Base-by-base conservation (phyloP, 2,113 vertebrate species). In the Callipepla californica region DNA sequence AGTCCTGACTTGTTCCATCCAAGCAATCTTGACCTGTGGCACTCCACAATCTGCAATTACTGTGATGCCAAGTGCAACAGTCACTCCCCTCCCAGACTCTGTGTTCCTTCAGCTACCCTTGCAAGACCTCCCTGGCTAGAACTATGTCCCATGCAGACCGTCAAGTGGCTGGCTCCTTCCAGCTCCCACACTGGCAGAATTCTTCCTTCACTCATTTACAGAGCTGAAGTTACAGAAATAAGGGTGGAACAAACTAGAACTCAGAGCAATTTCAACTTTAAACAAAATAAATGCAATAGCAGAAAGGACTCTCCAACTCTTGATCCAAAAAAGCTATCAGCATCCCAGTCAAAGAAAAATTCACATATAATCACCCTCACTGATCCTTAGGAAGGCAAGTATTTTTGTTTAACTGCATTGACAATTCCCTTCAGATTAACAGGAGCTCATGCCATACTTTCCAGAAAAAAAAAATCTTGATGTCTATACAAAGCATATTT, bases 251-350 rank as follows among this genome's bases (percentile, higher is more conserved):
- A 70, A 44, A 21, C 20, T 25, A 59, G 28, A 72, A 51, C 25
- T 59, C 6, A 45, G 11, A 16, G 53, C 6, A 7, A 70, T 72
- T 81, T 59, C 45, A 69, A 57, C 11, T 7, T 20, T 53, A 1
- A 50, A 51, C 34, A 75, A 30, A 22, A 44, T 53, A 22, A 51
- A 36, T 7, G 25, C 19, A 75, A 22, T 4, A 67, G 23, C 44
- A 70, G 20, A 44, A 16, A 23, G 11, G 7, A 55, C 58, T 80
- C 14, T 55, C 36, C 40, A 34, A 75, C 61, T 17, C 11, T 42
- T 58, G 14, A 40, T 11, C 44, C 44, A 74, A 72, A 87, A 87
- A 32, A 0, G 0, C 23, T n/a, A 55, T 5, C 7, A 83, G 42
- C 69, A 63, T 38, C 44, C 40, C 26, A 38, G 25, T 45, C 5